A percentile compares a stretch with the other conserved stretches of the same genome.
Evolutionary conservation across 1,140 invertebrate species (phyloP).

Genomic region (Procambarus virginalis): DNA sequence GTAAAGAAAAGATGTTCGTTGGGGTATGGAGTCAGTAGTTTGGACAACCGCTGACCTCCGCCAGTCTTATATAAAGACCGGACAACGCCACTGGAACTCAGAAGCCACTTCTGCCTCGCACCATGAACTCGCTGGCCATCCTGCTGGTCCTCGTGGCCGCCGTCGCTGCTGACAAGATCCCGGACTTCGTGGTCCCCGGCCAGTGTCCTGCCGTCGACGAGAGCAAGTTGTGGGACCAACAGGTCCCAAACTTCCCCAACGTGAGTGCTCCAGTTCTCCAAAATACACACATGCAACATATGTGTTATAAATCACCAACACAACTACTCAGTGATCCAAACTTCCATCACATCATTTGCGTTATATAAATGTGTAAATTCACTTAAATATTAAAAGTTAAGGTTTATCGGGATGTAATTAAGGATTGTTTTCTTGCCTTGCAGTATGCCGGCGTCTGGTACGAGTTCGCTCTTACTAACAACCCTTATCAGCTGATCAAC

Average conservation of each 20-base stretch:
- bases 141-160: conserved; percentile 18
- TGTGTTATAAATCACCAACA: too few species aligned
- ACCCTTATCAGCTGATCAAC: conserved; percentile 8
- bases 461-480: not conserved
- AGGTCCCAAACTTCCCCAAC: not conserved
- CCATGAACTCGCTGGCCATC: not conserved
- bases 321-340: too few species aligned
- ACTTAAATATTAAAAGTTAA: too few species aligned
- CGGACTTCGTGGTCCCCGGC: conserved; percentile 17
- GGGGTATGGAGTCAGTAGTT: too few species aligned
- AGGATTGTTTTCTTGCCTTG: not conserved
- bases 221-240: not conserved
- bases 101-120: not conserved
- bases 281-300: too few species aligned
- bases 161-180: conserved; percentile 27
- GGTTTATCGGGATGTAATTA: too few species aligned
- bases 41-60: too few species aligned
- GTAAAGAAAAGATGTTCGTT: too few species aligned
- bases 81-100: too few species aligned
- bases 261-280: not conserved
- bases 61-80: not conserved
- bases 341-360: too few species aligned
- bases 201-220: conserved; percentile 4
- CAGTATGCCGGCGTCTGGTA: conserved; percentile 20
- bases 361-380: too few species aligned